Percentiles rank a stretch among this genome's conserved stretches.
Evolutionary conservation across 1,140 invertebrate species (phyloP).

Genomic region (Diuraphis noxia): DNA sequence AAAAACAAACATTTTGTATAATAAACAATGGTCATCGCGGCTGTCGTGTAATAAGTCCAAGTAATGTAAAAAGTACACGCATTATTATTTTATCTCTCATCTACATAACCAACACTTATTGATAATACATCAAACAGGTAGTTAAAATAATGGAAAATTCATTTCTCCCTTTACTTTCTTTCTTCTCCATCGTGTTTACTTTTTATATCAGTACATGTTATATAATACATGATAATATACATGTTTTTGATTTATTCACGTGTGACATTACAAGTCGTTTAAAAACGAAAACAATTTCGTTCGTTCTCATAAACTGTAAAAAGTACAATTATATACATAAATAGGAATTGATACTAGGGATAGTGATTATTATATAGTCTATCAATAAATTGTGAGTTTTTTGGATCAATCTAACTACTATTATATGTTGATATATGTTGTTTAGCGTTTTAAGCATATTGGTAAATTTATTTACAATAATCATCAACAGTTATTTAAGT

Average conservation of each 20-base stretch:
- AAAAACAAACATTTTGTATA: background rate
- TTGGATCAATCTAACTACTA: background rate
- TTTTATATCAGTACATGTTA: background rate
- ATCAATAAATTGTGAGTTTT: background rate
- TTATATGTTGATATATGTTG: no score
- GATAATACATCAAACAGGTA: constrained; percentile 23
- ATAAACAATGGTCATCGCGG: background rate
- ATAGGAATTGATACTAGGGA: background rate
- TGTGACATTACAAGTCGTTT: no score
- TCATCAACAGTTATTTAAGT: background rate
- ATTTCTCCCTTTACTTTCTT: background rate
- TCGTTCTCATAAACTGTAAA: background rate
- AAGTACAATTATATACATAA: background rate
- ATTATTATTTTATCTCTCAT: background rate
- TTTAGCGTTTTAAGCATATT: background rate
- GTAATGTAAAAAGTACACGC: background rate
- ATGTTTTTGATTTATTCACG: background rate
- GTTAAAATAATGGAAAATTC: background rate
- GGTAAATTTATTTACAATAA: background rate
- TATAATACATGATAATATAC: background rate
- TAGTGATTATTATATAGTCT: background rate
- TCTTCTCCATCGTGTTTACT: background rate
- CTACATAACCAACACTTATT: constrained; percentile 16
- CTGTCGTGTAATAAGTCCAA: background rate
- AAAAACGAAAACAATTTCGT: background rate